These are phyloP conservation scores for Loriculus beryllinus DNA, from an alignment of 2,797 vertebrate genomes.

Conservation along the genomic window DNA sequence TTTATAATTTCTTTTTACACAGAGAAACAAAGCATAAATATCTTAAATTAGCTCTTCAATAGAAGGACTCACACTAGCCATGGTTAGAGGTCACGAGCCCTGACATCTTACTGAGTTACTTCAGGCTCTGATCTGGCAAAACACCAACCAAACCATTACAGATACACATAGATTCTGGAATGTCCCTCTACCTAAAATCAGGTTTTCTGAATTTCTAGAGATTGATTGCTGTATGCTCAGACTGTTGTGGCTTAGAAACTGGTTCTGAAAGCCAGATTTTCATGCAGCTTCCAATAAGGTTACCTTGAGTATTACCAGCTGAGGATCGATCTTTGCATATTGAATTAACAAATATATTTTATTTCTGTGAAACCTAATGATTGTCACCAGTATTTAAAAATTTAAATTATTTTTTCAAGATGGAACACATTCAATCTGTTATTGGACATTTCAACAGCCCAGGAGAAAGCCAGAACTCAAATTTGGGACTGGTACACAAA, in stretches of 20 bases:
- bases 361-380: conserved; percentile 56
- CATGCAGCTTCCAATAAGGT: background rate
- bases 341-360: conserved; percentile 54
- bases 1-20: background rate
- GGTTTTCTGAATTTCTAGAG: background rate
- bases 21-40: background rate
- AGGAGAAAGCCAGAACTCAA: background rate
- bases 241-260: background rate
- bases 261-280: background rate
- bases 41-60: background rate
- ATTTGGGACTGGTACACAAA: background rate
- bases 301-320: background rate
- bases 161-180: too few relatives aligned
- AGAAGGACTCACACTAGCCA: background rate
- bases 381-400: conserved; percentile 45
- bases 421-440: conserved; percentile 13
- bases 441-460: background rate
- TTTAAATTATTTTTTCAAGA: background rate
- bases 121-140: too few relatives aligned
- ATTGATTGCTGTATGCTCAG: background rate
- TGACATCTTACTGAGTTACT: too few relatives aligned
- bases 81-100: background rate
- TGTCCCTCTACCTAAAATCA: background rate
- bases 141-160: too few relatives aligned
- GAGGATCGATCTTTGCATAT: background rate